Evolutionary conservation across 2,113 vertebrate genomes (phyloP), one percentile per base, ranked within the genome.

Genomic region (Anoura caudifer): DNA sequence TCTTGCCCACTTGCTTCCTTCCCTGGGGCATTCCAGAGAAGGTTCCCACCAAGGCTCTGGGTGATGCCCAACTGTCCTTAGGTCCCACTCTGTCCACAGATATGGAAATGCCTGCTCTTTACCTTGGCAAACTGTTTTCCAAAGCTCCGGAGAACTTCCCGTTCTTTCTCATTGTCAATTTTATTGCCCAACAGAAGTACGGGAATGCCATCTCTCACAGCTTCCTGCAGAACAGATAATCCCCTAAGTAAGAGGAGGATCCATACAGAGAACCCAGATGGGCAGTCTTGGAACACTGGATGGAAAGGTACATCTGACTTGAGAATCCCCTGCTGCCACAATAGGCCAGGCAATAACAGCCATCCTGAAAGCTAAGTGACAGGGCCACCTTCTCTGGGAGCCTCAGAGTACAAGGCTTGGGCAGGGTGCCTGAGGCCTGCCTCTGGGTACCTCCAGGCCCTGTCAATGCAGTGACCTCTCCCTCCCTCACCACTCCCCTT

Each of bases 161-260:
- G 98, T 72, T 99, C 98, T 91, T 97, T 98, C 59, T 99, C 98
- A 8, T 98, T 99, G 98, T 99, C 99, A 5, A 98, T 99, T 98
- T 99, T 99, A 97, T 99, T 99, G 63, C 99, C 99, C 75, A 99
- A 47, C 79, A 99, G 98, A 93, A 99, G 99, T 92, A 99, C 95
- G 11, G 98, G 99, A 94, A 99, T 96, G 3, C 98, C 98, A 87
- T 99, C 99, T 79, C 98, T 99, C 22, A 99, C 98, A 63, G 98
- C 98, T 52, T 99, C 99, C 99, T 99, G 94, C 14, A 69, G 75
- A 96, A 97, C 13, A 98, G 97, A 96, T 7, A 90, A 89, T 14
- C 12, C 70, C 24, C 52, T 63, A 20, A 17, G 14, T 94, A 76
- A 97, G 96, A 95, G 90, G 56, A 16, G 36, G 12, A 54, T 28